Evolutionary conservation across 2,113 vertebrate genomes (phyloP), one percentile per base, ranked within the genome.

Genomic region (Gasterosteus nipponicus): DNA sequence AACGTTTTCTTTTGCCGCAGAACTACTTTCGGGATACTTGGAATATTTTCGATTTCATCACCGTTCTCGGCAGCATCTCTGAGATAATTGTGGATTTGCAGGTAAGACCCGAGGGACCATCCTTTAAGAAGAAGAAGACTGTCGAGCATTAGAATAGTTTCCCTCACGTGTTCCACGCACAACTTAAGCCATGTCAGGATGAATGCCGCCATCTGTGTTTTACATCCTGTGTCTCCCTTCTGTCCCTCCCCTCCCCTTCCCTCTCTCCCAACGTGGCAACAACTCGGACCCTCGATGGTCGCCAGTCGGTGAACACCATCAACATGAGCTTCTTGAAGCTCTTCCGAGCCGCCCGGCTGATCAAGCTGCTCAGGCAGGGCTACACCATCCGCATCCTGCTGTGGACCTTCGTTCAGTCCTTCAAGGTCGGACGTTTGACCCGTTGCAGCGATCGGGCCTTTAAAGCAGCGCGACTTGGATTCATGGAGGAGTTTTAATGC

Each of bases 41-140:
- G 98, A 99, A 99, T 87, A 99, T 99, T 86, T 99, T 99, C 91
- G 98, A 99, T 89, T 99, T 99, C 88, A 99, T 99, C 91, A 99
- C 98, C 0, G 98, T 99, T 60, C 96, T 99, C 1, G 98, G 98
- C 84, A 99, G 98, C 89, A 98, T 99, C 81, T 95, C 96, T 0
- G 98, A 99, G 92, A 99, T 99, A 81, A 94, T 99, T 76, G 95
- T 99, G 83, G 94, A 95, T 87, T 89, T 95, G 75, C 94, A 94
- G 94, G 94, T 94, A 77, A 86, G 73, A 19, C 12, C 2, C 57
- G 66, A 73, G 78, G 66, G 59, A 49, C 44, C 51, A 44, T 61
- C 60, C 63, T 9, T 2, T 38, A 14, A 26, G 41, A 46, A 7
- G 8, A 51, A 10, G 12, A 66, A 33, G 6, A 65, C 39, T 39